Conservation (phyloP, 2,113 vertebrate species). For the Tiliqua scincoides region DNA sequence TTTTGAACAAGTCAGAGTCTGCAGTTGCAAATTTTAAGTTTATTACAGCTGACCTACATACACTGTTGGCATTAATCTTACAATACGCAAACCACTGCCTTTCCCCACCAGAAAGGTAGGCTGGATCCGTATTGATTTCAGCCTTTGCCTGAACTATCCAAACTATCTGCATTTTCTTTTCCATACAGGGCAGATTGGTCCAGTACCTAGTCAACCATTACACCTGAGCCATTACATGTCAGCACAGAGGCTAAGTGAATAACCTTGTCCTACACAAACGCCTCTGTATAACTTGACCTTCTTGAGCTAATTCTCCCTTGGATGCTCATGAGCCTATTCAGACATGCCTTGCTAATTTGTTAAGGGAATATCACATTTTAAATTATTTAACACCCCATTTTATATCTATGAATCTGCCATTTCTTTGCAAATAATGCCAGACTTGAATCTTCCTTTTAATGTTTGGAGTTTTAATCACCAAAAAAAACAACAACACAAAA, state of each 20-base stretch:
- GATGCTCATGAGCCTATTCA: slow-evolving; percentile 49
- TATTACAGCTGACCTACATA: slow-evolving; percentile 41
- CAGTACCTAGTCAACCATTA: slow-evolving; percentile 47
- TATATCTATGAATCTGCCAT: slow-evolving; percentile 30
- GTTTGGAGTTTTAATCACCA: slow-evolving; percentile 60
- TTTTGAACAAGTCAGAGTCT: slow-evolving; percentile 49
- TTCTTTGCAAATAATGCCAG: slow-evolving; percentile 44
- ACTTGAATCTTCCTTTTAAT: slow-evolving; percentile 20
- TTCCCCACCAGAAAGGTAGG: slow-evolving; percentile 35
- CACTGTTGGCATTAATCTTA: slow-evolving; percentile 47
- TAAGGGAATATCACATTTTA: slow-evolving; percentile 56
- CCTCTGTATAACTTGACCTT: slow-evolving; percentile 28
- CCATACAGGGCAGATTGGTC: not conserved
- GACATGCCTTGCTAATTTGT: slow-evolving; percentile 49
- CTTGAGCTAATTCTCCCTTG: slow-evolving; percentile 9
- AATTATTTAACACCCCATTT: slow-evolving; percentile 59
- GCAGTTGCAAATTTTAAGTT: slow-evolving; percentile 50
- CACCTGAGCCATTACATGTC: slow-evolving; percentile 47
- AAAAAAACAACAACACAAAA: too few relatives aligned
- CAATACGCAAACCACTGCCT: slow-evolving; percentile 34
- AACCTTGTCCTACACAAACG: slow-evolving; percentile 26
- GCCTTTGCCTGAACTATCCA: slow-evolving; percentile 42
- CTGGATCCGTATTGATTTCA: slow-evolving; percentile 52
- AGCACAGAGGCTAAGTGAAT: slow-evolving; percentile 32
- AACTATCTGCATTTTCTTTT: slow-evolving; percentile 49